Evolutionary conservation across 2,797 vertebrate genomes (phyloP).

Genomic region (Enoplosus armatus): DNA sequence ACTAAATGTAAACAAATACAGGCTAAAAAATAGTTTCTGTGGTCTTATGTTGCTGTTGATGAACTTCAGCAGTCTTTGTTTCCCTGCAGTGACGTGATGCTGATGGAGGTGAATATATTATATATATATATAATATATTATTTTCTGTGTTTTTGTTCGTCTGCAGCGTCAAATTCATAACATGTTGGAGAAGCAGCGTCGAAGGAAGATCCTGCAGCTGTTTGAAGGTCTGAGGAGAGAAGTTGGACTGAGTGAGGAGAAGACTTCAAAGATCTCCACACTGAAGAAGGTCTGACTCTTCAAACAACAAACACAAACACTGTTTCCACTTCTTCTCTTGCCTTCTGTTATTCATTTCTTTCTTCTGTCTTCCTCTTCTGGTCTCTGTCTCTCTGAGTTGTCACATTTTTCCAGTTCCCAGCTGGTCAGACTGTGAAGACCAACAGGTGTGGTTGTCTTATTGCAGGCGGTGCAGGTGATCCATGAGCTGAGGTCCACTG

Average conservation of each 20-base stretch:
- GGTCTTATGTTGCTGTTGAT: too few relatives aligned
- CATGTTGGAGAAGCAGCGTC: constrained; percentile 13
- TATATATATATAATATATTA: too few relatives aligned
- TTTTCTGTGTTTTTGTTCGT: neutral
- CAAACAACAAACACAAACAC: neutral
- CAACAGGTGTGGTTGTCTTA: neutral
- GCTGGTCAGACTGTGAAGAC: neutral
- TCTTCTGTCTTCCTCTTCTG: too few relatives aligned
- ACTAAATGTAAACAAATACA: too few relatives aligned
- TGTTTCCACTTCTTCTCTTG: too few relatives aligned
- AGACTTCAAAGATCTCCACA: constrained; percentile 31
- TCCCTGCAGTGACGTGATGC: too few relatives aligned
- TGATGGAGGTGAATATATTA: too few relatives aligned
- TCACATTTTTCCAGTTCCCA: too few relatives aligned
- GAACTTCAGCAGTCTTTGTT: too few relatives aligned
- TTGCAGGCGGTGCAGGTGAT: constrained; percentile 66
- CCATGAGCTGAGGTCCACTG: constrained; percentile 24
- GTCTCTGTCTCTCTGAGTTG: too few relatives aligned
- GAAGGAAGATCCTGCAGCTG: neutral
- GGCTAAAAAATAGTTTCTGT: too few relatives aligned
- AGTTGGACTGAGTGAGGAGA: neutral
- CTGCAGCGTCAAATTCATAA: constrained; percentile 37
- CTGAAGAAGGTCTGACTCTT: constrained; percentile 53
- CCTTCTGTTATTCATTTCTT: too few relatives aligned
- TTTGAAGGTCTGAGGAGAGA: constrained; percentile 45